Evolutionary conservation across 1,140 invertebrate species (phyloP), one percentile per base, ranked within the genome.

Genomic region (Mycetomoellerius zeteki): DNA sequence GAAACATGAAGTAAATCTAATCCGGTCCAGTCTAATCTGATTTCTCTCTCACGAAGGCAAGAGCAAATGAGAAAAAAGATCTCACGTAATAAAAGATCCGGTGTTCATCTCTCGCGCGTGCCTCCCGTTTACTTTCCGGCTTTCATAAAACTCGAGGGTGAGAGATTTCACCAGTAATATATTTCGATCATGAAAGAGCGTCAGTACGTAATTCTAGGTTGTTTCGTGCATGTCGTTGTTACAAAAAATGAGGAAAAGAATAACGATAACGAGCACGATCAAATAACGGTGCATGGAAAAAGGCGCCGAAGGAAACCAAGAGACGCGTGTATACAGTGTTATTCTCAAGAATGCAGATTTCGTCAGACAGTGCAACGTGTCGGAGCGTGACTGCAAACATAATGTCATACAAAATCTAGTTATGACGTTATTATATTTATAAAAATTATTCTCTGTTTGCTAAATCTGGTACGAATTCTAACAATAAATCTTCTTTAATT

Each of bases 131-230:
- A 78, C 75, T n/a, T 80, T 78, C 33, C n/a, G 12, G 7, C 21
- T 14, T 19, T 37, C 33, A n/a, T 37, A 30, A 16, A 62, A 62
- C 30, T 50, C 30, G 30, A 27, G 19, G 24, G 72, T 37, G 82
- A 85, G 82, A 77, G 43, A 64, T 85, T 54, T 64, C 43, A 24
- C 37, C 30, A 24, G 73, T 78, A 85, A 85, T 85, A 85, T 62
- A 77, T 85, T 85, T 77, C 72, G 72, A 80, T 62, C 58, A 47
- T 1, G 47, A 76, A 65, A 80, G 33, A 54, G 82, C 47, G n/a
- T 33, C 47, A 0, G 16, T n/a, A 1, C 24, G 10, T 33, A 5
- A 43, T 77, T 24, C 43, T 14, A 54, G 6, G 30, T 64, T 43
- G 16, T 50, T 64, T 64, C 43, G 43, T 58, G 50, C 7, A 21